Evolutionary conservation across 1,140 invertebrate species (phyloP), one percentile per base, ranked within the genome.

Genomic region (Eupeodes corollae): DNA sequence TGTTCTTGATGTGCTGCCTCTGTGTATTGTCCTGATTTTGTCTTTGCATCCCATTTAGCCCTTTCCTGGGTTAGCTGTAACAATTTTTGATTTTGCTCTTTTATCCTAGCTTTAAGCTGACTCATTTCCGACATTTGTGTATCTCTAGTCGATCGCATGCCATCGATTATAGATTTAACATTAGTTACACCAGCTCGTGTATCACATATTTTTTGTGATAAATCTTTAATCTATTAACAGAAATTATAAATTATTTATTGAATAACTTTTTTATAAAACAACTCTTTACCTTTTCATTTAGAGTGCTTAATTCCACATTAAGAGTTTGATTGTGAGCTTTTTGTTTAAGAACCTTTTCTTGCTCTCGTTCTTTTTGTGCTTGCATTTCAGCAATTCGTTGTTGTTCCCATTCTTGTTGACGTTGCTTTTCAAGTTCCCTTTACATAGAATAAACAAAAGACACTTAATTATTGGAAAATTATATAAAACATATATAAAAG

Each of bases 361-460:
- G 88, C 60, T 94, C 90, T 47, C 86, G 81, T 53, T 91, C 85
- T 45, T 88, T 75, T 58, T 92, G 83, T 39, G 81, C 75, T 68
- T 91, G 82, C 45, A 94, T 73, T 67, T 94, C 90, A 47, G 88
- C 80, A 33, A 84, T 81, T 62, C 92, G 80, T 61, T 95, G 89
- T 61, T 86, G 88, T 70, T 98, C 95, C 91, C 93, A 95, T 72
- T 98, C 94, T 49, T 92, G 74, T 58, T 95, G 89, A 38, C 94
- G 77, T 60, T 98, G 93, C 50, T 92, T 77, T 65, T 98, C 94
- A 79, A 96, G 83, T 73, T 97, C 92, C 70, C 85, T 84, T 42
- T 13, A 59, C 61, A 47, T 47, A 49, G 53, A 55, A 50, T 42
- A 50, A 52, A 50, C 40, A 26, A 35, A 39, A 42, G 42, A 11